Percentiles rank a stretch among this genome's conserved stretches.
Conservation (phyloP, 2,113 vertebrate genomes). For the Sapajus apella region DNA sequence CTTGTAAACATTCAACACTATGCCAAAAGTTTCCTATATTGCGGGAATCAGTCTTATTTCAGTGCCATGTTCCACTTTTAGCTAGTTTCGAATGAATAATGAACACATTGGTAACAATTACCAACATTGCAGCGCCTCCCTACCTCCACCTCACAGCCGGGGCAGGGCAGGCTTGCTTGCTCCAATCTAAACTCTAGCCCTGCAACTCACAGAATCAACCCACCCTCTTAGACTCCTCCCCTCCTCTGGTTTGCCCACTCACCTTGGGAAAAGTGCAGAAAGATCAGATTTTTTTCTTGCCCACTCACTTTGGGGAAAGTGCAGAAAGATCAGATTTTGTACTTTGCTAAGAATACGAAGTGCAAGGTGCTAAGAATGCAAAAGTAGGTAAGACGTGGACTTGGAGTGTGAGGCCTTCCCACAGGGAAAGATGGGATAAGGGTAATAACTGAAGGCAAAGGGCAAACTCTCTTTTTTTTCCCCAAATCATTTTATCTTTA, state of each 20-base stretch:
- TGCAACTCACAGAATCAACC: neutral
- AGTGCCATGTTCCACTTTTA: slow-evolving; percentile 9
- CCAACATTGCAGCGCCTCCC: neutral
- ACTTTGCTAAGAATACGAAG: neutral
- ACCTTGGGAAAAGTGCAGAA: neutral
- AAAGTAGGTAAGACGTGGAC: neutral
- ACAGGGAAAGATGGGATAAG: neutral
- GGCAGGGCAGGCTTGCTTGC: neutral
- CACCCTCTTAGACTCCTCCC: neutral
- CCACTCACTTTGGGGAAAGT: neutral
- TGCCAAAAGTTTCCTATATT: neutral
- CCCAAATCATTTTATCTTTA: slow-evolving; percentile 59
- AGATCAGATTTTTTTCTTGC: neutral
- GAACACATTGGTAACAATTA: neutral
- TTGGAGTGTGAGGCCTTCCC: neutral
- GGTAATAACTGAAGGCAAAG: neutral
- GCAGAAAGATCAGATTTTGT: neutral
- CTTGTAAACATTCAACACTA: neutral
- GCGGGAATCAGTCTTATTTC: neutral
- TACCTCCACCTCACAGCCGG: neutral
- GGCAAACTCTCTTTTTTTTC: neutral
- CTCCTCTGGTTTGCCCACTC: neutral
- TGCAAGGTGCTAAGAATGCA: neutral
- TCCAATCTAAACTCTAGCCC: neutral
- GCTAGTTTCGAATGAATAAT: slow-evolving; percentile 30